Conservation (phyloP, 2,888 invertebrate genomes). For the Clistopyga incitator region DNA sequence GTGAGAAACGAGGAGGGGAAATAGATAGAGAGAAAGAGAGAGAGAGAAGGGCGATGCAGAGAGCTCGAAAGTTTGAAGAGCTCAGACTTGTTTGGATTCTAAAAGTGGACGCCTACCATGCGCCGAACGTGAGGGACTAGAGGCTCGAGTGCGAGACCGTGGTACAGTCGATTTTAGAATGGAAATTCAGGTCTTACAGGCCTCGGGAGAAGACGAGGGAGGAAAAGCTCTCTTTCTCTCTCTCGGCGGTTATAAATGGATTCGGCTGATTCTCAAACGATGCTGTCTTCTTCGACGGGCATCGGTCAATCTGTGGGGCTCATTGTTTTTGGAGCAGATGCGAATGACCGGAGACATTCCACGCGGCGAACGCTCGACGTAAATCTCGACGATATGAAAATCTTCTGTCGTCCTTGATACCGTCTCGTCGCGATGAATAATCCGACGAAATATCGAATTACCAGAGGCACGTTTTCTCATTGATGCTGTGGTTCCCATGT, state of each 20-base stretch:
- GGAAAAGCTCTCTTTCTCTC: constrained; percentile 27
- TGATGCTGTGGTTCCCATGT: no score
- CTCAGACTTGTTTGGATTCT: constrained; percentile 68
- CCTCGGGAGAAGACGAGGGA: constrained; percentile 41
- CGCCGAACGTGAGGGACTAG: constrained; percentile 21
- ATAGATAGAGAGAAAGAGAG: constrained; percentile 27
- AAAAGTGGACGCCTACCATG: constrained; percentile 64
- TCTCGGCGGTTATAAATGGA: constrained; percentile 64
- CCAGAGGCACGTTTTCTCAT: background rate
- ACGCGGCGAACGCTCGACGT: background rate
- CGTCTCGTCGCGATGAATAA: no score
- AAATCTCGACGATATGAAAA: no score
- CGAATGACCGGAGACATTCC: background rate
- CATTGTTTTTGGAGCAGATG: constrained; percentile 10
- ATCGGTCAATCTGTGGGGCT: constrained; percentile 43
- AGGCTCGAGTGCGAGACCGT: constrained; percentile 29
- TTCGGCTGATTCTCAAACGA: constrained; percentile 55
- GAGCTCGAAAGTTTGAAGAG: constrained; percentile 53
- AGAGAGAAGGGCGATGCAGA: constrained; percentile 21
- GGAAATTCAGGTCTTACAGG: constrained; percentile 62
- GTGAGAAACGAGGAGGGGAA: constrained; percentile 31
- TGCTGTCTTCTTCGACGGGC: constrained; percentile 61
- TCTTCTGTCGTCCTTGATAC: background rate
- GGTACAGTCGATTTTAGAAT: constrained; percentile 64
- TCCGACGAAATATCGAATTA: background rate